A percentile compares a stretch with the other conserved stretches of the same genome.
Conservation (phyloP, 1,140 invertebrate genomes). For the Drosophila baimaii region DNA sequence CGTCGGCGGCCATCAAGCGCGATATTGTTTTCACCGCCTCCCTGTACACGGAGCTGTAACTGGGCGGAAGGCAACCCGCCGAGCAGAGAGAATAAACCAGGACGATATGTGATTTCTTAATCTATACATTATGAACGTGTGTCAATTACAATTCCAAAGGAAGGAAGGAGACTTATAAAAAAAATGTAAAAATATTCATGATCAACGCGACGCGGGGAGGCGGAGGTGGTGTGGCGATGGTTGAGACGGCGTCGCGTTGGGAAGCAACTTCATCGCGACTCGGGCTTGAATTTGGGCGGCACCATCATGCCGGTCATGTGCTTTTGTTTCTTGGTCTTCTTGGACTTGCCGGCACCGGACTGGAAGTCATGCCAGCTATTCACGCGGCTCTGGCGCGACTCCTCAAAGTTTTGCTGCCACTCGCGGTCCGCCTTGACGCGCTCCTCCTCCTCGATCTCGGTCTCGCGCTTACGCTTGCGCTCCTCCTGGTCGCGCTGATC, state of each 20-base stretch:
- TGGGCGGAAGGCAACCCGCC: background rate
- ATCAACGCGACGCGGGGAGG: conserved; percentile 31
- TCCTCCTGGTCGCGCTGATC: conserved; percentile 96
- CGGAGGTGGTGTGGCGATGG: conserved; percentile 10
- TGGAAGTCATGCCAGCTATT: conserved; percentile 98
- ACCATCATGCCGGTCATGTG: conserved; percentile 89
- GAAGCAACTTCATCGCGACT: conserved; percentile 90
- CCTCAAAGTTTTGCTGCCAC: conserved; percentile 99
- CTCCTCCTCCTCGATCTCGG: conserved; percentile 96
- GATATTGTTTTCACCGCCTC: conserved; percentile 99
- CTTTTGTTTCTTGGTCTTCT: conserved; percentile 90
- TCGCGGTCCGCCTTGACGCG: conserved; percentile 94
- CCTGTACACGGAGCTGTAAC: conserved; percentile 91
- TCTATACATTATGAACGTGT: conserved; percentile 68
- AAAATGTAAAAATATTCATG: conserved; percentile 68
- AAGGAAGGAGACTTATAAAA: conserved; percentile 74
- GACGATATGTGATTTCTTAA: conserved; percentile 50
- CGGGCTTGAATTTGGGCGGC: conserved; percentile 98
- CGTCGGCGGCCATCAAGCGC: conserved; percentile 95
- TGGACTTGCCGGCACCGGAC: conserved; percentile 88
- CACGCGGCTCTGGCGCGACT: conserved; percentile 96
- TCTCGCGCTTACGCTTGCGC: conserved; percentile 96
- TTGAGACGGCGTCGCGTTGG: conserved; percentile 12
- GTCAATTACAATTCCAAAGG: conserved; percentile 69
- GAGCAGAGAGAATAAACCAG: conserved; percentile 9